phyloP scores from a whole-genome alignment of 1,140 invertebrate genomes.

The Ostrea edulis region DNA sequence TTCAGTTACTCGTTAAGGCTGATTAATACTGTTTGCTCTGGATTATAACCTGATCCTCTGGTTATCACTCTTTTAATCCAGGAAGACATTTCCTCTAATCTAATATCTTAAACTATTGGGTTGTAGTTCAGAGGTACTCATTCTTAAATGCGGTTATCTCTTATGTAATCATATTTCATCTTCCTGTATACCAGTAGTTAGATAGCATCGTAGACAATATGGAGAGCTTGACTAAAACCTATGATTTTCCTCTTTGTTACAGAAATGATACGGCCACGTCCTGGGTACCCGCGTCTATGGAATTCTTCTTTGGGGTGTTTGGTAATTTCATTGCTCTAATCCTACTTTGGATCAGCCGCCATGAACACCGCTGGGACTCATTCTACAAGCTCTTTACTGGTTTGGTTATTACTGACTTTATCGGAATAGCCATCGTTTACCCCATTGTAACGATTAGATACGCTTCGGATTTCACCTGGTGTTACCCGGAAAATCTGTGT shows the following conservation, averaged over 20 bases:
- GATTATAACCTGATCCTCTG: too few species aligned
- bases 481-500: neutral
- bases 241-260: neutral
- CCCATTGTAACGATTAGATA: neutral
- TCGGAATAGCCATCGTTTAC: slow-evolving; percentile 15
- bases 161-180: too few species aligned
- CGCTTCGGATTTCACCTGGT: slow-evolving; percentile 29
- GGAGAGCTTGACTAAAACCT: too few species aligned
- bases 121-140: too few species aligned
- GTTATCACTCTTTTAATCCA: too few species aligned
- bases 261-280: neutral
- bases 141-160: too few species aligned
- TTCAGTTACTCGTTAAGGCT: too few species aligned
- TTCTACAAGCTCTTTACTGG: neutral
- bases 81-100: too few species aligned
- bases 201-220: too few species aligned
- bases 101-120: too few species aligned
- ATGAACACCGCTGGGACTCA: neutral
- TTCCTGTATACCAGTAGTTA: too few species aligned
- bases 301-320: neutral
- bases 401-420: neutral
- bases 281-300: neutral
- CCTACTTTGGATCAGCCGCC: neutral
- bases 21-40: too few species aligned
- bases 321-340: neutral